Conservation (phyloP, 2,797 vertebrate species). For the Spheniscus humboldti region DNA sequence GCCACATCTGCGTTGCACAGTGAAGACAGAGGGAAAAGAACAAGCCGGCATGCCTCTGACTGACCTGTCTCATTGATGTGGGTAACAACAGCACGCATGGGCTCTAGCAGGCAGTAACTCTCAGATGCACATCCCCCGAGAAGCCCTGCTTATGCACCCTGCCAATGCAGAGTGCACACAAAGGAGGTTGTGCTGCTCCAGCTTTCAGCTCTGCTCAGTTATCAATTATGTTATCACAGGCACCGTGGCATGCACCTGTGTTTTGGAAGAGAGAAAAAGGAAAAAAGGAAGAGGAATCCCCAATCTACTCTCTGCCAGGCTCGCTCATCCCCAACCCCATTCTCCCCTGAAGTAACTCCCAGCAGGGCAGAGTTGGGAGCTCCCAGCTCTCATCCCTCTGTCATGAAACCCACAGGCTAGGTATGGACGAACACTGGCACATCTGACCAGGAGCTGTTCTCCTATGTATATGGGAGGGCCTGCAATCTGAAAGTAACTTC, state of each 20-base stretch:
- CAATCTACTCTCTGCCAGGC: not conserved
- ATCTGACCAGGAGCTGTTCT: not conserved
- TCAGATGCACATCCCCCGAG: not conserved
- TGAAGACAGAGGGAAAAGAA: not conserved
- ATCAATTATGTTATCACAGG: not conserved
- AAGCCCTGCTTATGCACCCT: not conserved
- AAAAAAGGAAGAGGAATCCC: not conserved
- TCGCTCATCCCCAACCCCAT: rapidly evolving
- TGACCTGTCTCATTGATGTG: not conserved
- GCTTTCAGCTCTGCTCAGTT: not conserved
- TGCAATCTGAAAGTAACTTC: not conserved
- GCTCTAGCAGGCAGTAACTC: not conserved
- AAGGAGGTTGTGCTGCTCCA: not conserved
- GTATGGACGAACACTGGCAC: rapidly evolving
- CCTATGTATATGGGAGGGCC: rapidly evolving
- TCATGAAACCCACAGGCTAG: not conserved
- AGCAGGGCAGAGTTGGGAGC: not conserved
- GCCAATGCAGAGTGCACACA: not conserved
- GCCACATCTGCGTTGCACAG: not conserved
- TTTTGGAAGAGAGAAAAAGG: not conserved
- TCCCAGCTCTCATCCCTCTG: not conserved
- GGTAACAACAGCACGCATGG: not conserved
- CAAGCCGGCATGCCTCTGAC: not conserved
- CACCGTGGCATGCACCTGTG: not conserved
- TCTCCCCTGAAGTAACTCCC: not conserved